These are phyloP conservation scores for Fringilla coelebs DNA, from an alignment of 2,797 vertebrate species.

Conservation along the genomic window DNA sequence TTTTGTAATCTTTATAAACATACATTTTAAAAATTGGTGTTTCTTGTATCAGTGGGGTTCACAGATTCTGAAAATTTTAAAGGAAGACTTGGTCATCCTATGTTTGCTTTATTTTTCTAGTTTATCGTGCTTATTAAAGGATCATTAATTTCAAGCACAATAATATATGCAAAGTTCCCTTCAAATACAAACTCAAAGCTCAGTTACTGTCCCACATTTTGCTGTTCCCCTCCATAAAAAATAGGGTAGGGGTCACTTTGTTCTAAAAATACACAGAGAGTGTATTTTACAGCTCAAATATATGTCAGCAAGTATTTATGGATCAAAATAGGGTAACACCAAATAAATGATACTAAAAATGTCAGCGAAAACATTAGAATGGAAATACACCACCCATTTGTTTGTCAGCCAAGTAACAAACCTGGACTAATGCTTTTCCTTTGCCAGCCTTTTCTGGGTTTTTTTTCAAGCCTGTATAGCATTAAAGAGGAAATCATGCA, in stretches of 20 bases:
- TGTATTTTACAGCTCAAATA: constrained; percentile 33
- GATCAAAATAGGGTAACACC: not conserved
- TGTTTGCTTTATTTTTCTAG: not conserved
- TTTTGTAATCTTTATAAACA: not conserved
- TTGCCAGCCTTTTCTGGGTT: not conserved
- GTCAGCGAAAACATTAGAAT: not conserved
- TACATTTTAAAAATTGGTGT: not conserved
- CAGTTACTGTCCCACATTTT: not conserved
- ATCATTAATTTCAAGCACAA: not conserved
- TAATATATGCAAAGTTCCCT: not conserved
- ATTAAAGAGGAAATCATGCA: constrained; percentile 38
- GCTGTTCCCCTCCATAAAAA: not conserved
- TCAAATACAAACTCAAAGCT: not conserved
- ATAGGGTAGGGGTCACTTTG: constrained; percentile 3
- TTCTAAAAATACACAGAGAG: constrained; percentile 55
- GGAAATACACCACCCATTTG: constrained; percentile 28
- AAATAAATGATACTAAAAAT: constrained; percentile 14
- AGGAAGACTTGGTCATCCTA: not conserved
- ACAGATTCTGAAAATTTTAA: not conserved
- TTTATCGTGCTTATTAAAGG: not conserved
- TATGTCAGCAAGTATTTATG: constrained; percentile 25
- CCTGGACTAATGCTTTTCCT: constrained; percentile 8
- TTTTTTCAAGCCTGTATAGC: not conserved
- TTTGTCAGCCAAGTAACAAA: constrained; percentile 23
- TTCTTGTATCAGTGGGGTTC: not conserved